Evolutionary conservation across 2,113 vertebrate genomes (phyloP).

Genomic region (Trematomus loennbergii): DNA sequence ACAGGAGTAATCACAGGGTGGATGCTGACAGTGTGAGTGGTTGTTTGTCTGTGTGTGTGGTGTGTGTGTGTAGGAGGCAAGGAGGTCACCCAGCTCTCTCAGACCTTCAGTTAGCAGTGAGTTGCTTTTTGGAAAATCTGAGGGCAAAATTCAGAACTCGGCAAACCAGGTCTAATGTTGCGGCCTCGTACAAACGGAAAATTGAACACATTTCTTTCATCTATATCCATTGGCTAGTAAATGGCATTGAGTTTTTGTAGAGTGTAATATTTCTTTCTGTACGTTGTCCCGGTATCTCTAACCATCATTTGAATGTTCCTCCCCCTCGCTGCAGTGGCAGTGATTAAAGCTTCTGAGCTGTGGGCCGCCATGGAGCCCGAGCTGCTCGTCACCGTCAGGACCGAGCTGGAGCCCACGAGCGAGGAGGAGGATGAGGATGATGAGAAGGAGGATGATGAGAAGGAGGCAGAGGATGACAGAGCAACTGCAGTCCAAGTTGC

Average conservation of each 20-base stretch:
- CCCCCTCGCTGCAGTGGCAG: slow-evolving; percentile 69
- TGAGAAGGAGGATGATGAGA: slow-evolving; percentile 31
- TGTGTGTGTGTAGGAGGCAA: slow-evolving; percentile 40
- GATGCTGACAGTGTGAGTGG: slow-evolving; percentile 59
- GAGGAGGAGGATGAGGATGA: slow-evolving; percentile 65
- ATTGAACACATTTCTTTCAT: no score
- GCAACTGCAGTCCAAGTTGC: slow-evolving; percentile 83
- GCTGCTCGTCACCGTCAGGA: slow-evolving; percentile 82
- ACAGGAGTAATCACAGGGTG: slow-evolving; percentile 45
- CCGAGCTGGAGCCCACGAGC: slow-evolving; percentile 77
- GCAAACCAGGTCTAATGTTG: no score
- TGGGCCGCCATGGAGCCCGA: slow-evolving; percentile 97
- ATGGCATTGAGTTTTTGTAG: neutral
- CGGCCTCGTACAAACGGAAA: no score
- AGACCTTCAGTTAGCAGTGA: slow-evolving; percentile 66
- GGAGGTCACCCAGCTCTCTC: slow-evolving; percentile 52
- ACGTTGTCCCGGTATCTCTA: neutral
- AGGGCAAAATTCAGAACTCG: slow-evolving; percentile 48
- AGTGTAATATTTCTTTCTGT: neutral
- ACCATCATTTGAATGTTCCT: neutral
- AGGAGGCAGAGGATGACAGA: slow-evolving; percentile 75
- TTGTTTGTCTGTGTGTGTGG: slow-evolving; percentile 37
- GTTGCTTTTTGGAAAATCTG: slow-evolving; percentile 80
- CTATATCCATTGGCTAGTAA: no score
- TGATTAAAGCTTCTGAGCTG: slow-evolving; percentile 88